Conservation (phyloP, 2,113 vertebrate genomes). For the Gambusia holbrooki region DNA sequence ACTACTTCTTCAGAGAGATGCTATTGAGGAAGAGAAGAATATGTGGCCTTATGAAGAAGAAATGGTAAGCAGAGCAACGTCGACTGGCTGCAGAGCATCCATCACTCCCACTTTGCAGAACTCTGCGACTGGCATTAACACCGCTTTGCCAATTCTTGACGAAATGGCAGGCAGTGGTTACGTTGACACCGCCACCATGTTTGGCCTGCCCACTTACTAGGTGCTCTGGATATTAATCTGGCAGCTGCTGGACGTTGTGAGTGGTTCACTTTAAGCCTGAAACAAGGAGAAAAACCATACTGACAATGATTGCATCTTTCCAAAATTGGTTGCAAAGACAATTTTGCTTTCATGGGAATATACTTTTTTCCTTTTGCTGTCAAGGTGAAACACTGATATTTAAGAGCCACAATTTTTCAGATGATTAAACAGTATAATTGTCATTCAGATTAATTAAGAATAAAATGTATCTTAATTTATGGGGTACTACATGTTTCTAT, state of each 20-base stretch:
- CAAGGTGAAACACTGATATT: slow-evolving; percentile 13
- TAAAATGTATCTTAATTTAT: slow-evolving; percentile 11
- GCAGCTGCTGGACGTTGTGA: slow-evolving; percentile 11
- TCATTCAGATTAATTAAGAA: slow-evolving; percentile 4
- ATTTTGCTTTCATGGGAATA: slow-evolving; percentile 15
- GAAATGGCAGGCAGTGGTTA: slow-evolving; percentile 81
- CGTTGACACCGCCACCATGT: slow-evolving; percentile 84
- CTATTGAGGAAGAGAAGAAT: slow-evolving; percentile 56
- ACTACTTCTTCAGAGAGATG: slow-evolving; percentile 84
- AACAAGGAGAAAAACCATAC: slow-evolving; percentile 8
- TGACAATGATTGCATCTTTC: slow-evolving; percentile 10
- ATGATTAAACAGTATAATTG: slow-evolving; percentile 6
- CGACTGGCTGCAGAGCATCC: slow-evolving; percentile 30
- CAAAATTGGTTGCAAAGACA: neutral
- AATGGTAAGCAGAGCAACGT: slow-evolving; percentile 54
- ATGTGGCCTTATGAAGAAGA: slow-evolving; percentile 42
- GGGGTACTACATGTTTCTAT: slow-evolving; percentile 12
- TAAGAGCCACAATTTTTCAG: neutral
- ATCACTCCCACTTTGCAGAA: slow-evolving; percentile 54
- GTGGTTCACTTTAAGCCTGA: neutral
- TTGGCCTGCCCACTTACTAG: slow-evolving; percentile 49
- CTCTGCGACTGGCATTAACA: slow-evolving; percentile 35
- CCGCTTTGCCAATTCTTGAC: slow-evolving; percentile 28
- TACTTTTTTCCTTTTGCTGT: slow-evolving; percentile 16
- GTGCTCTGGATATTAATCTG: neutral